These are phyloP conservation scores for Pholis gunnellus DNA, from an alignment of 2,113 vertebrate species.

Conservation along the genomic window DNA sequence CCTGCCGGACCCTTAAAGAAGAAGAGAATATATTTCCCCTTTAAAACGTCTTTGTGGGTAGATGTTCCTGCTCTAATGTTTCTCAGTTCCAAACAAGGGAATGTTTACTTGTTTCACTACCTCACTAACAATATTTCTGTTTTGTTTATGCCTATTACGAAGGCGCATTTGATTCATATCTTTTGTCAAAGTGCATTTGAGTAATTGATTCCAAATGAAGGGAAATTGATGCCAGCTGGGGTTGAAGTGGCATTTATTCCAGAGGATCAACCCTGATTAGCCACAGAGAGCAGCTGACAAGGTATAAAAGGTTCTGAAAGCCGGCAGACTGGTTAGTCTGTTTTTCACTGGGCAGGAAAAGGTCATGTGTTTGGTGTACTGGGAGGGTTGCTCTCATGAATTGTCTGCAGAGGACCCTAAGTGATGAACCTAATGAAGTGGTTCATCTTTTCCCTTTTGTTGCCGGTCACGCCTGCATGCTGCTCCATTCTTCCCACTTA, in stretches of 20 bases:
- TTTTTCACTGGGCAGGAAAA: background rate
- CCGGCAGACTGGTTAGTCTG: background rate
- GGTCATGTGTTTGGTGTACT: background rate
- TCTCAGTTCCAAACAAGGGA: background rate
- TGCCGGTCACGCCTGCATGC: background rate
- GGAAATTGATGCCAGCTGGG: background rate
- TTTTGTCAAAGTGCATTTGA: background rate
- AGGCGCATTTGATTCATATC: background rate
- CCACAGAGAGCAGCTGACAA: background rate
- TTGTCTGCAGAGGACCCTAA: background rate
- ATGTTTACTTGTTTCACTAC: background rate
- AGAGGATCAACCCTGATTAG: background rate
- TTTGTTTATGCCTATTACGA: background rate
- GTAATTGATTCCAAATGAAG: background rate
- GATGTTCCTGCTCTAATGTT: background rate
- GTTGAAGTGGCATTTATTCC: background rate
- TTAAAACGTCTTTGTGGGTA: background rate
- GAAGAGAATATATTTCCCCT: background rate
- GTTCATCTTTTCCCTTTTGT: background rate
- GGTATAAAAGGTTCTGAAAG: background rate
- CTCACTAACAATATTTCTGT: background rate
- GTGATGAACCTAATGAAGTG: background rate
- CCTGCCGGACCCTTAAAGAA: background rate
- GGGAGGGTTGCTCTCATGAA: background rate
- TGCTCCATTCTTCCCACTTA: background rate